Evolutionary conservation across 2,888 invertebrate genomes (phyloP).

Genomic region (Callimorpha dominula): DNA sequence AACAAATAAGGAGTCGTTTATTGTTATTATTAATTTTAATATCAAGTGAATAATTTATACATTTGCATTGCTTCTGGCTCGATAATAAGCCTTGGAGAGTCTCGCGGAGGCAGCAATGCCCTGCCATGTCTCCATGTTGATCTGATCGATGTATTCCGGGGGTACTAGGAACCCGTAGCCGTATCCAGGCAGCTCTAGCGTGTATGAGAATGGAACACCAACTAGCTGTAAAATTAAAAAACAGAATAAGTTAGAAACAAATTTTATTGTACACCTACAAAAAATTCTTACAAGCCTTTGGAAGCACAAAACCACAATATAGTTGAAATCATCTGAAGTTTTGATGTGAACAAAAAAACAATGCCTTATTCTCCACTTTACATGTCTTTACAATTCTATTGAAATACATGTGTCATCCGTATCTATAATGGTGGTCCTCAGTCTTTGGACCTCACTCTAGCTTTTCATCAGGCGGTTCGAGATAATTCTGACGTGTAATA

Average conservation of each 20-base stretch:
- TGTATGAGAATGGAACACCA: slow-evolving; percentile 66
- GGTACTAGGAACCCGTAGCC: slow-evolving; percentile 58
- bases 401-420: no score
- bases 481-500: no score
- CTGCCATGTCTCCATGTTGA: slow-evolving; percentile 67
- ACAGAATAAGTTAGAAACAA: background rate
- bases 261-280: background rate
- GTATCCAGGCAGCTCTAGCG: slow-evolving; percentile 66
- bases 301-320: no score
- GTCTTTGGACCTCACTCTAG: no score
- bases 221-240: slow-evolving; percentile 42
- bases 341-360: no score
- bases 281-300: no score
- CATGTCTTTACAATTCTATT: no score
- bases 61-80: slow-evolving; percentile 1
- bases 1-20: no score
- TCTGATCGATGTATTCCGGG: slow-evolving; percentile 60
- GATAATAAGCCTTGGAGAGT: slow-evolving; percentile 38
- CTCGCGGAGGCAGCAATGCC: slow-evolving; percentile 64
- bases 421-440: no score
- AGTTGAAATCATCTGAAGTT: no score
- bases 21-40: background rate
- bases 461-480: no score
- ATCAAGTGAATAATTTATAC: background rate
- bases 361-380: no score